Conservation (phyloP, 2,888 invertebrate genomes). For the Tanaodytes sp. region DNA sequence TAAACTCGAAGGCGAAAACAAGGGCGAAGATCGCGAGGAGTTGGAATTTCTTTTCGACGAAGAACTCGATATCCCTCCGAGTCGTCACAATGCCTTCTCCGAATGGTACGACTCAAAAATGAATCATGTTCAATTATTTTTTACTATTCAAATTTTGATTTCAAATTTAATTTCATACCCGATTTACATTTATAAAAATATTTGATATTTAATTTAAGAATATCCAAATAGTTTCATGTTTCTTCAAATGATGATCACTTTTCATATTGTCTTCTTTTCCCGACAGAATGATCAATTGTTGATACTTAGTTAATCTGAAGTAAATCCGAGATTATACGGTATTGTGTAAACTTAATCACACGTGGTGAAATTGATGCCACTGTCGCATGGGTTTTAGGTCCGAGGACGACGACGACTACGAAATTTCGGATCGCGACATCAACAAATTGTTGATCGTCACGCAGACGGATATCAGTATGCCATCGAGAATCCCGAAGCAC, state of each 20-base stretch:
- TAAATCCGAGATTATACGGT: no score
- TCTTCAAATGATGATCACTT: constrained; percentile 57
- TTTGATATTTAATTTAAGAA: no score
- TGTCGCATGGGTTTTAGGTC: no score
- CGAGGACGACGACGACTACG: constrained; percentile 87
- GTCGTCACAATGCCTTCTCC: constrained; percentile 87
- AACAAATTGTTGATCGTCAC: constrained; percentile 96
- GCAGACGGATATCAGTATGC: constrained; percentile 75
- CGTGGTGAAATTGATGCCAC: no score
- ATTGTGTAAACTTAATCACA: no score
- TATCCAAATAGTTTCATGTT: no score
- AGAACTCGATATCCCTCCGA: constrained; percentile 85
- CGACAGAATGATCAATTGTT: constrained; percentile 59
- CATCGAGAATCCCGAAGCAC: constrained; percentile 82
- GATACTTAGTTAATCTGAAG: constrained; percentile 50
- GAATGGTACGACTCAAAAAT: constrained; percentile 79
- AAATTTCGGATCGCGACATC: constrained; percentile 93
- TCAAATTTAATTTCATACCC: no score
- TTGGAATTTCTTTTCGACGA: constrained; percentile 98
- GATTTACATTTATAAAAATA: not conserved
- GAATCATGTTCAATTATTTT: no score
- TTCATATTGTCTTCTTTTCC: constrained; percentile 67
- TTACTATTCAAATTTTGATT: no score
- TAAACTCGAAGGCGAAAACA: constrained; percentile 54
- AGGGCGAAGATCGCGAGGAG: constrained; percentile 80